A percentile compares a stretch with the other conserved stretches of the same genome.
phyloP scores from a whole-genome alignment of 2,797 vertebrate genomes.

The Artibeus jamaicensis region DNA sequence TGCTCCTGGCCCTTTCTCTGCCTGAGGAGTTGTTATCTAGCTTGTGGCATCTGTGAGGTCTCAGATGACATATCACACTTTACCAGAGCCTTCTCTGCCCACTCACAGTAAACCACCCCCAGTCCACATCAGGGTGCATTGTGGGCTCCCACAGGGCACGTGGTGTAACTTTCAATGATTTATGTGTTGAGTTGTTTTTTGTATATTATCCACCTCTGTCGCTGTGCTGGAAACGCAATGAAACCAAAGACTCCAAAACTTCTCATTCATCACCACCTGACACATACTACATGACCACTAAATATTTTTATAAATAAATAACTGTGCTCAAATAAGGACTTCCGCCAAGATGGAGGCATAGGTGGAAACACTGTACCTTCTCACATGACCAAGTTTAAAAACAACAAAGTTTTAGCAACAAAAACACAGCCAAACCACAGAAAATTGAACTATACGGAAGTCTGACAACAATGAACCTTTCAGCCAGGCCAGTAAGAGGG shows the following conservation, averaged over 20 bases:
- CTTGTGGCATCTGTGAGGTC: background rate
- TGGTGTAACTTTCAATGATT: background rate
- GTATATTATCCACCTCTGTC: background rate
- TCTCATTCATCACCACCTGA: background rate
- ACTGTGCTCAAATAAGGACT: background rate
- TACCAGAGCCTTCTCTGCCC: background rate
- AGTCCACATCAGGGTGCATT: accelerated
- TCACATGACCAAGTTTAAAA: too few species aligned
- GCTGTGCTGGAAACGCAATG: background rate
- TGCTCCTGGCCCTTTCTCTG: background rate
- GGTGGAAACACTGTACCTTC: too few species aligned
- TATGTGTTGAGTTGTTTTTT: background rate
- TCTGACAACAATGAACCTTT: too few species aligned
- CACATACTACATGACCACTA: background rate
- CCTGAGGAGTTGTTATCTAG: background rate
- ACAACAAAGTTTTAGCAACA: too few species aligned
- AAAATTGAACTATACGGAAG: too few species aligned
- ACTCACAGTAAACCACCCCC: background rate
- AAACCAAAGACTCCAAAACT: background rate
- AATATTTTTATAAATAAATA: background rate
- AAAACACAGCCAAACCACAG: too few species aligned
- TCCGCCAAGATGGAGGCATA: too few species aligned
- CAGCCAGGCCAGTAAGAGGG: too few species aligned
- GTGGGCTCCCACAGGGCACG: background rate
- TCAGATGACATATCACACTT: background rate